These are phyloP conservation scores for Trialeurodes vaporariorum DNA, from an alignment of 1,140 invertebrate genomes.

Conservation along the genomic window DNA sequence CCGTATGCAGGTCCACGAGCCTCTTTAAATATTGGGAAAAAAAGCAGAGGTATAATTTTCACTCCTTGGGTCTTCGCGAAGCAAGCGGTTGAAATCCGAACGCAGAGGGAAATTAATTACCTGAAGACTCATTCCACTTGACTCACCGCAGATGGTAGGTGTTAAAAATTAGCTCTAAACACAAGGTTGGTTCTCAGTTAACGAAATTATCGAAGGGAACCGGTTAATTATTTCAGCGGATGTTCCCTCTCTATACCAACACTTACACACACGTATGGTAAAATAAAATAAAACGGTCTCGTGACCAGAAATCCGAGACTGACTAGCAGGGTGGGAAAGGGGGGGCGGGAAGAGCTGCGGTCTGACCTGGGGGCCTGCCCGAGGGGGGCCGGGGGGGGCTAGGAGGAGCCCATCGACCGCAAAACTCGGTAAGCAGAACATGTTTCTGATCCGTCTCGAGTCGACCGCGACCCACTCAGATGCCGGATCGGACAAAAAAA, in stretches of 20 bases:
- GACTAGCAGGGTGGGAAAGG: too few relatives aligned
- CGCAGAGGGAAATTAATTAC: neutral
- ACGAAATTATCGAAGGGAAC: neutral
- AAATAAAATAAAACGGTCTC: neutral
- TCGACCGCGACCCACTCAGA: too few relatives aligned
- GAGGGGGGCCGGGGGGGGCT: too few relatives aligned
- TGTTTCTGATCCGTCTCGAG: neutral
- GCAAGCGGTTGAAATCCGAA: neutral
- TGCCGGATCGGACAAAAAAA: too few relatives aligned
- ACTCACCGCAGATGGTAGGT: neutral
- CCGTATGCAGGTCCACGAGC: neutral
- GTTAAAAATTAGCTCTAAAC: neutral
- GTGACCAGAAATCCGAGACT: neutral
- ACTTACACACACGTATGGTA: too few relatives aligned
- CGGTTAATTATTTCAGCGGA: neutral
- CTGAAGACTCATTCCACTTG: neutral
- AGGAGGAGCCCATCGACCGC: neutral
- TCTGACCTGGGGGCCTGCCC: too few relatives aligned
- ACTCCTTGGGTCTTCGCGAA: neutral
- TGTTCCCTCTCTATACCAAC: neutral
- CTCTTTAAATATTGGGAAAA: too few relatives aligned
- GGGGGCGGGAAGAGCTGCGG: too few relatives aligned
- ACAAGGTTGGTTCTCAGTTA: neutral
- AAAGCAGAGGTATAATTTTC: neutral
- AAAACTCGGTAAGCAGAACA: neutral